These are phyloP conservation scores for Hemicordylus capensis DNA, from an alignment of 2,113 vertebrate genomes.

Conservation along the genomic window DNA sequence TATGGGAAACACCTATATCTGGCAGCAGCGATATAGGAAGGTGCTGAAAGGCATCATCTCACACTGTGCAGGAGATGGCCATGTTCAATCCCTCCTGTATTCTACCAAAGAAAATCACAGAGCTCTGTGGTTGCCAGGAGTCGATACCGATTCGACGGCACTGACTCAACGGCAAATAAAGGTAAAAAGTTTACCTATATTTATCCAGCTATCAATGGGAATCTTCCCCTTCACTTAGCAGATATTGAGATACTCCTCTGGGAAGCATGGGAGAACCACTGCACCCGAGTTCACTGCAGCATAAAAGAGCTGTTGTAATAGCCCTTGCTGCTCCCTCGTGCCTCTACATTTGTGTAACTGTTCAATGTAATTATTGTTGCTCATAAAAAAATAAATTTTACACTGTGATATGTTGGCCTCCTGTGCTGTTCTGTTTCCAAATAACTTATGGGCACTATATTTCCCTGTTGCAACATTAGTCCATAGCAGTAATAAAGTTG, in stretches of 20 bases:
- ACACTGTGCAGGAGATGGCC: too few species aligned
- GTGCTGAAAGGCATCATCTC: too few species aligned
- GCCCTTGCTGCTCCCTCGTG: constrained; percentile 41
- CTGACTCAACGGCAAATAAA: too few species aligned
- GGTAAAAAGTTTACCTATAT: too few species aligned
- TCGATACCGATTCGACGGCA: too few species aligned
- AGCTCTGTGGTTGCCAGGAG: too few species aligned
- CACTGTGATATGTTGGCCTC: constrained; percentile 4
- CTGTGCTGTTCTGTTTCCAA: constrained; percentile 44
- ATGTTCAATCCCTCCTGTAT: too few species aligned
- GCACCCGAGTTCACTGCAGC: not conserved
- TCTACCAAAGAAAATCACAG: too few species aligned
- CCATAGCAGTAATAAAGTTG: constrained; percentile 60
- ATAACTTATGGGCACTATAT: constrained; percentile 43
- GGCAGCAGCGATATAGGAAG: too few species aligned
- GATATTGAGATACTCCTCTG: not conserved
- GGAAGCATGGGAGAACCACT: not conserved
- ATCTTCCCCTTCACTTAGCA: not conserved
- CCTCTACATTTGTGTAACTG: constrained; percentile 47
- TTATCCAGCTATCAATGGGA: not conserved
- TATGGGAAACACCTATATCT: too few species aligned
- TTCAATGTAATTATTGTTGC: constrained; percentile 60
- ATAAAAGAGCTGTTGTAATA: constrained; percentile 30
- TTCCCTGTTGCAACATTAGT: constrained; percentile 39
- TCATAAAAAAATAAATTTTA: constrained; percentile 56